These are phyloP conservation scores for Thera britannica DNA, from an alignment of 2,888 invertebrate species.

Conservation along the genomic window DNA sequence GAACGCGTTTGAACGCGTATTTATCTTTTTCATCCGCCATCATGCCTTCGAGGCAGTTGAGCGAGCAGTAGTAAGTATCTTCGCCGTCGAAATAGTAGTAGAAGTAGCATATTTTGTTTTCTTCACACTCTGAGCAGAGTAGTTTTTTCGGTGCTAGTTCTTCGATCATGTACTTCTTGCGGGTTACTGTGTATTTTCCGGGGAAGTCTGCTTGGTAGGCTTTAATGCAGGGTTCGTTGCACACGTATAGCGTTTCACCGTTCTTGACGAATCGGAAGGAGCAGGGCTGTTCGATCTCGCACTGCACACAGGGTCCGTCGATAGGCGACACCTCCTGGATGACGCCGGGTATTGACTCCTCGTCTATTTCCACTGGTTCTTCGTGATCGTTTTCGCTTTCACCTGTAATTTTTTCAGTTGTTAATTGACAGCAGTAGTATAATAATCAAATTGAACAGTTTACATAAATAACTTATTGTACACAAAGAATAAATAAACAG, in stretches of 20 bases:
- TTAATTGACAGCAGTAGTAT: neutral
- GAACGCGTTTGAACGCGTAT: constrained; percentile 81
- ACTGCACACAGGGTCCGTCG: constrained; percentile 76
- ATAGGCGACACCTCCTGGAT: constrained; percentile 71
- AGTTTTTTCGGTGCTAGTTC: constrained; percentile 64
- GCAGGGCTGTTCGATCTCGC: constrained; percentile 64
- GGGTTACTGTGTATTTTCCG: constrained; percentile 58
- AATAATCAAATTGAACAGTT: too few relatives aligned
- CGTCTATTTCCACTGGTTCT: constrained; percentile 72
- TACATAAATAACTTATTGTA: too few relatives aligned
- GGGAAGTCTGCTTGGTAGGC: constrained; percentile 70
- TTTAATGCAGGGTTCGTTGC: constrained; percentile 78
- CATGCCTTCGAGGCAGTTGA: constrained; percentile 81
- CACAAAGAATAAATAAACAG: too few relatives aligned
- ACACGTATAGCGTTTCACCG: constrained; percentile 67
- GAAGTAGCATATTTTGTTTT: constrained; percentile 73
- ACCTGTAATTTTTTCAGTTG: constrained; percentile 55
- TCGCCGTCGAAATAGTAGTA: constrained; percentile 76
- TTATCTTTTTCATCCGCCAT: constrained; percentile 83
- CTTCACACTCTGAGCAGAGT: constrained; percentile 75
- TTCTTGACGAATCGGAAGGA: constrained; percentile 65
- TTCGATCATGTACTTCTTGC: constrained; percentile 72
- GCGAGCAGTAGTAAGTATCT: constrained; percentile 82
- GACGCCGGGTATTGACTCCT: constrained; percentile 57
- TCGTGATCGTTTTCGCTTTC: constrained; percentile 80